A percentile compares a stretch with the other conserved stretches of the same genome.
These are phyloP conservation scores for Spheniscus mendiculus DNA, from an alignment of 2,113 vertebrate species.

Conservation along the genomic window DNA sequence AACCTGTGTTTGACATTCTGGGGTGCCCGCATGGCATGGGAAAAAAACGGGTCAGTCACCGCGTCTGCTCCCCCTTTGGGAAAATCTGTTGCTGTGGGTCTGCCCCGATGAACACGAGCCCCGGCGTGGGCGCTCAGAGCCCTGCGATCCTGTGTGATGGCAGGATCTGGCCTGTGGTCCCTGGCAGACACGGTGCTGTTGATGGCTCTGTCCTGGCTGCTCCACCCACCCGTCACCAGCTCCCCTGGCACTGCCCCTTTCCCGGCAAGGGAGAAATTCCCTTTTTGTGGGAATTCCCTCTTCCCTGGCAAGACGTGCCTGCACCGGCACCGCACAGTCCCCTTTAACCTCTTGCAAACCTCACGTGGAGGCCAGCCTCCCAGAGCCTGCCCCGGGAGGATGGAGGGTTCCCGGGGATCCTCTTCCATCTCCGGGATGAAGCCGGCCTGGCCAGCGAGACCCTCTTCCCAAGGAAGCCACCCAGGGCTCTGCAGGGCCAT, in stretches of 20 bases:
- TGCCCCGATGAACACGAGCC: fast-evolving
- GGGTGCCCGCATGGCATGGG: background rate
- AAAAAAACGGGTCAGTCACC: background rate
- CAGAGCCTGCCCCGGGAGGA: background rate
- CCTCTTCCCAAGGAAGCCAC: background rate
- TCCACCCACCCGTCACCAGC: background rate
- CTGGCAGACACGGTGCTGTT: background rate
- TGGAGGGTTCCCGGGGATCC: background rate
- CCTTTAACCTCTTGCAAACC: background rate
- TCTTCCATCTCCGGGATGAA: background rate
- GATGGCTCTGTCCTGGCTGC: background rate
- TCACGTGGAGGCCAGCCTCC: fast-evolving
- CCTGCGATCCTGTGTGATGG: background rate
- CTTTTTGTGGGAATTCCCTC: conserved; percentile 21
- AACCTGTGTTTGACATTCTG: background rate
- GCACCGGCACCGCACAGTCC: fast-evolving
- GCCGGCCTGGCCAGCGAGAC: background rate
- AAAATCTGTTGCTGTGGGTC: background rate
- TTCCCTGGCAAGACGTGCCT: background rate
- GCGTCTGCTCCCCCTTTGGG: background rate
- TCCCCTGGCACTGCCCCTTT: background rate
- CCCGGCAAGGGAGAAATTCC: background rate
- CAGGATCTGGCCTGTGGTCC: background rate
- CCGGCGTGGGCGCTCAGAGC: fast-evolving
- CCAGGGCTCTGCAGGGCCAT: fast-evolving